Evolutionary conservation across 2,888 invertebrate genomes (phyloP).

Genomic region (Lamellibrachia satsuma): DNA sequence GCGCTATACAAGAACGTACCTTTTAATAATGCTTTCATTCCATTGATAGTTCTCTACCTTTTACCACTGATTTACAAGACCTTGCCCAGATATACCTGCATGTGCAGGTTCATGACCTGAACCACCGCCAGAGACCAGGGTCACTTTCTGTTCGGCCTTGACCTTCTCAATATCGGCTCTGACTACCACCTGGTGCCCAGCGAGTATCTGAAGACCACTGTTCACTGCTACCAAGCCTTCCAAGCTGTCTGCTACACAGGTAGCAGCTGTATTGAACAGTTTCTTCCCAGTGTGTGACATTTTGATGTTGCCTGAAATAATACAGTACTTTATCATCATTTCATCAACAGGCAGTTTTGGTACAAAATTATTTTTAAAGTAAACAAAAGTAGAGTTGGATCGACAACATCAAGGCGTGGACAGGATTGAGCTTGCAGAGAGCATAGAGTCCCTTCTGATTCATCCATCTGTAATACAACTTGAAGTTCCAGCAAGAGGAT

Average conservation of each 20-base stretch:
- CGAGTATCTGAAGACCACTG: slow-evolving; percentile 68
- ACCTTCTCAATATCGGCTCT: slow-evolving; percentile 66
- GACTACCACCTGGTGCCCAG: slow-evolving; percentile 71
- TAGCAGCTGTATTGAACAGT: slow-evolving; percentile 34
- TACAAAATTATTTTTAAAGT: too few species aligned
- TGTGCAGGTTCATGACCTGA: slow-evolving; percentile 83
- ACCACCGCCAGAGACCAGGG: slow-evolving; percentile 79
- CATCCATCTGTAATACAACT: too few species aligned
- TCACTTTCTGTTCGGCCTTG: slow-evolving; percentile 69
- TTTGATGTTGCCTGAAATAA: not conserved
- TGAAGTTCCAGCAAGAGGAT: too few species aligned
- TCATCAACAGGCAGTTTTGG: too few species aligned
- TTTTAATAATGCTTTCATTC: too few species aligned
- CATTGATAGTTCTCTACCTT: not conserved
- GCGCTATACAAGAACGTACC: too few species aligned
- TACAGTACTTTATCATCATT: not conserved
- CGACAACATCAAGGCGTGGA: too few species aligned
- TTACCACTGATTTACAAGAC: not conserved
- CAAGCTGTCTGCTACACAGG: slow-evolving; percentile 40
- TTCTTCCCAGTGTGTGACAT: slow-evolving; percentile 33
- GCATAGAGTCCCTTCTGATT: too few species aligned
- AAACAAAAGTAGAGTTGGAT: too few species aligned
- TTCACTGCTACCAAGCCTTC: slow-evolving; percentile 54
- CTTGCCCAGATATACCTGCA: slow-evolving; percentile 47
- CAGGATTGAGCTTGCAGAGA: too few species aligned